Percentiles rank a stretch among this genome's conserved stretches.
phyloP scores from a whole-genome alignment of 1,140 invertebrate genomes.

The Magallana angulata region DNA sequence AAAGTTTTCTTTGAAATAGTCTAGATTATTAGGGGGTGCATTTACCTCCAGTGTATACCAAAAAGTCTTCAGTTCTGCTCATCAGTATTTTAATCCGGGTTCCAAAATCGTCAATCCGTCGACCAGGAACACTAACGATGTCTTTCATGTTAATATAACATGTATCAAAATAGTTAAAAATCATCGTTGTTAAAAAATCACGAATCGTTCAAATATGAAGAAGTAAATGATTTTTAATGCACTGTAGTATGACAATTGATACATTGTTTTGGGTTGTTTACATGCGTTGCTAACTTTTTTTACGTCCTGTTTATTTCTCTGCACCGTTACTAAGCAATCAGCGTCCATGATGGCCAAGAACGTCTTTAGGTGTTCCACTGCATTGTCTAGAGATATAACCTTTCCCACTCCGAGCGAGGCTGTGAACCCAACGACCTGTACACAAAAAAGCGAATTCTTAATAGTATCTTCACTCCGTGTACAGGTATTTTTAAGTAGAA shows the following conservation, averaged over 20 bases:
- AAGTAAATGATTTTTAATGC: too few relatives aligned
- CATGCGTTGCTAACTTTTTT: slow-evolving; percentile 56
- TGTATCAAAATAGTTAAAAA: too few relatives aligned
- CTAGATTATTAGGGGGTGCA: neutral
- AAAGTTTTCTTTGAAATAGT: too few relatives aligned
- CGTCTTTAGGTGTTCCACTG: slow-evolving; percentile 66
- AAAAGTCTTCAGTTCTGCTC: neutral
- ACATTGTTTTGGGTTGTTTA: slow-evolving; percentile 65
- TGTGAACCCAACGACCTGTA: slow-evolving; percentile 77
- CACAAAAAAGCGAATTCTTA: too few relatives aligned
- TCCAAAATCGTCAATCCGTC: neutral
- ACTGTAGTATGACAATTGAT: neutral
- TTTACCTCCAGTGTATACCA: neutral
- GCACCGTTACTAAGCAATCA: slow-evolving; percentile 65
- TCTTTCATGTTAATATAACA: neutral
- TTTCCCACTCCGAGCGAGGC: slow-evolving; percentile 78
- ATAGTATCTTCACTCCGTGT: too few relatives aligned
- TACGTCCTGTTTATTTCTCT: slow-evolving; percentile 47
- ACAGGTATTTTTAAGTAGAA: too few relatives aligned
- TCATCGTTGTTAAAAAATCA: too few relatives aligned
- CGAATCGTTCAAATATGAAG: too few relatives aligned
- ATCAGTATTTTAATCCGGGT: neutral
- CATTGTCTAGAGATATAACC: slow-evolving; percentile 62
- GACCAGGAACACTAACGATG: neutral
- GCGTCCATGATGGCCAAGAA: slow-evolving; percentile 76